These are phyloP conservation scores for Hippocampus zosterae DNA, from an alignment of 2,113 vertebrate genomes.

Conservation along the genomic window DNA sequence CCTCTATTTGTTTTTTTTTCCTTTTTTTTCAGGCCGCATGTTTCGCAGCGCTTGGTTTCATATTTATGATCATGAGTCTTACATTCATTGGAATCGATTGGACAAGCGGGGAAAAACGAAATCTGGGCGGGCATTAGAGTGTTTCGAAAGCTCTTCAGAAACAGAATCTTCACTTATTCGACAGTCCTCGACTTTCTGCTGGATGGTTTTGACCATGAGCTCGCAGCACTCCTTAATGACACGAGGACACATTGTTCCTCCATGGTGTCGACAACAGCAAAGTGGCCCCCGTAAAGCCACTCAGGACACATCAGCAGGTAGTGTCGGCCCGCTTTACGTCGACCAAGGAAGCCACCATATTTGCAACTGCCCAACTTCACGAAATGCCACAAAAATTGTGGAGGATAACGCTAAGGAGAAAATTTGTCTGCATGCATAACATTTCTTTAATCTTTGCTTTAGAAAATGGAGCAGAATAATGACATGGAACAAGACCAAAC, in stretches of 20 bases:
- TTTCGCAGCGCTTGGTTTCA: constrained; percentile 76
- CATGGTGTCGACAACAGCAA: constrained; percentile 18
- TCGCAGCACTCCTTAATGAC: constrained; percentile 36
- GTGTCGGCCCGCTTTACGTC: background rate
- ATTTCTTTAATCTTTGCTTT: background rate
- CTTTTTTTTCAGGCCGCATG: constrained; percentile 73
- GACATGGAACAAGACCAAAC: constrained; percentile 5
- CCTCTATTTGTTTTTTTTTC: background rate
- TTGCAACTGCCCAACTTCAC: background rate
- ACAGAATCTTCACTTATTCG: constrained; percentile 8
- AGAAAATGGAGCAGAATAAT: constrained; percentile 5
- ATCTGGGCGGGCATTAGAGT: constrained; percentile 72
- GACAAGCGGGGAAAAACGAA: constrained; percentile 69
- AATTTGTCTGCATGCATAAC: constrained; percentile 10
- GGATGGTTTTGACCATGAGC: constrained; percentile 28
- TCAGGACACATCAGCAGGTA: background rate
- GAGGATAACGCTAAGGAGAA: constrained; percentile 15
- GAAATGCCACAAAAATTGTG: constrained; percentile 12
- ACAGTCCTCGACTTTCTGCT: constrained; percentile 10
- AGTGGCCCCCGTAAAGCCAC: constrained; percentile 12
- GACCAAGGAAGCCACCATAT: constrained; percentile 21
- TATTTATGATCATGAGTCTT: constrained; percentile 82
- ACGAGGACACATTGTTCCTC: constrained; percentile 23
- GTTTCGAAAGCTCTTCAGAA: constrained; percentile 11
- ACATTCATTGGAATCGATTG: constrained; percentile 80